Percentiles rank a stretch among this genome's conserved stretches.
These are phyloP conservation scores for Diacarnus erythraeanus DNA, from an alignment of 37 sponge, comb jelly and placozoan species.

Conservation along the genomic window DNA sequence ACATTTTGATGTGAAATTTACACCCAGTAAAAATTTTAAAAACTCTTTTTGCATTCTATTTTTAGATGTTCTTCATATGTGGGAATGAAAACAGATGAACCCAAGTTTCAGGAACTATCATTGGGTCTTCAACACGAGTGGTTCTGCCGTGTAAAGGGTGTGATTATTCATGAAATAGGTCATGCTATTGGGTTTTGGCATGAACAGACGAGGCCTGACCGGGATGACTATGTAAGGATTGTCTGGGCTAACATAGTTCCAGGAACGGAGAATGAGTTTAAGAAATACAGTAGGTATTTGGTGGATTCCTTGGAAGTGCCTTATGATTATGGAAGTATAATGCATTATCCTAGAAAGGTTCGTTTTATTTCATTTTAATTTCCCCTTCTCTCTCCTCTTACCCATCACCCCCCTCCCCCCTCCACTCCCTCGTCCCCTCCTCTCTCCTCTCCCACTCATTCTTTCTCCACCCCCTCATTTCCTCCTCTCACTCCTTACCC, in stretches of 20 bases:
- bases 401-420: too few relatives aligned
- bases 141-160: slow-evolving; percentile 39
- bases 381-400: too few relatives aligned
- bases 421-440: too few relatives aligned
- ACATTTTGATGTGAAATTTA: background rate
- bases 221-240: slow-evolving; percentile 65
- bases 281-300: slow-evolving; percentile 1
- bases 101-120: slow-evolving; percentile 47
- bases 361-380: too few relatives aligned
- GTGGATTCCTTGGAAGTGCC: slow-evolving; percentile 26
- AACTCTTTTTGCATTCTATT: background rate
- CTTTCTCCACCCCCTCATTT: too few relatives aligned
- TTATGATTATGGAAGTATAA: slow-evolving; percentile 73
- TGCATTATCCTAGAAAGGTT: slow-evolving; percentile 48
- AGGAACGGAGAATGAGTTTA: slow-evolving; percentile 24
- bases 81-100: slow-evolving; percentile 42
- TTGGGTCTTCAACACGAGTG: background rate
- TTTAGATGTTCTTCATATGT: slow-evolving; percentile 69
- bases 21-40: background rate
- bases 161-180: slow-evolving; percentile 78
- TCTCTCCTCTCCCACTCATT: too few relatives aligned
- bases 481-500: too few relatives aligned
- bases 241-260: slow-evolving; percentile 55
- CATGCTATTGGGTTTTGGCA: slow-evolving; percentile 84
- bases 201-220: slow-evolving; percentile 83